These are phyloP conservation scores for Agriotes lineatus DNA, from an alignment of 2,888 invertebrate genomes.

Conservation along the genomic window DNA sequence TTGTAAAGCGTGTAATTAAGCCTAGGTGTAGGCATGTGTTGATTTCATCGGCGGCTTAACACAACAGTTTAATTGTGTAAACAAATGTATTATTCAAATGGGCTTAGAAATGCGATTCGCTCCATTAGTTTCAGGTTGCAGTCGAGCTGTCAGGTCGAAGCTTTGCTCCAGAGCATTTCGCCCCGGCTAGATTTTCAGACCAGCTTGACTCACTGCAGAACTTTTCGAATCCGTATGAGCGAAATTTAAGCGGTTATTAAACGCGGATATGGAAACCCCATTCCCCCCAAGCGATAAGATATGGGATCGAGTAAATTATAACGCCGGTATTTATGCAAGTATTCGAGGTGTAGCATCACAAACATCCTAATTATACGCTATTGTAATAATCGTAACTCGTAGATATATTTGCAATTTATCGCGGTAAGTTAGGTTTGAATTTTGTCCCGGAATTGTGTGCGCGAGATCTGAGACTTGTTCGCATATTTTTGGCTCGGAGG, in stretches of 20 bases:
- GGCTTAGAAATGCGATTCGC: neutral
- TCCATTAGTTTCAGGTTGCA: neutral
- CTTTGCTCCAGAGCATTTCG: too few relatives aligned
- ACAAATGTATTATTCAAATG: constrained; percentile 13
- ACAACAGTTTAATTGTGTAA: constrained; percentile 14
- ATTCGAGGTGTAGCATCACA: constrained; percentile 25
- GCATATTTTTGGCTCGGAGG: neutral
- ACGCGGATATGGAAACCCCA: constrained; percentile 7
- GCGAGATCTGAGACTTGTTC: neutral
- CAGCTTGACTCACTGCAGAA: too few relatives aligned
- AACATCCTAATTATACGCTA: constrained; percentile 25
- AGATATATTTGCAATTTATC: constrained; percentile 24
- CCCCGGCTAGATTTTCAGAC: too few relatives aligned
- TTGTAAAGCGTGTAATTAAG: neutral
- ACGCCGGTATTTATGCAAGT: constrained; percentile 24
- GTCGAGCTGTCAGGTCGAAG: neutral
- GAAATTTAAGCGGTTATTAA: neutral
- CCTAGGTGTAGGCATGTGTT: neutral
- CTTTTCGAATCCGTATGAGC: neutral
- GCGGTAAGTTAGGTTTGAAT: constrained; percentile 13
- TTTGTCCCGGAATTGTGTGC: constrained; percentile 10
- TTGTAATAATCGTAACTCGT: constrained; percentile 10
- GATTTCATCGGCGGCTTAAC: constrained; percentile 2
- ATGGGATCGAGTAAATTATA: constrained; percentile 12
- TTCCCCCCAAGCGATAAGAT: constrained; percentile 24